Evolutionary conservation across 2,888 invertebrate species (phyloP).

Genomic region (Habroteleia sp.): DNA sequence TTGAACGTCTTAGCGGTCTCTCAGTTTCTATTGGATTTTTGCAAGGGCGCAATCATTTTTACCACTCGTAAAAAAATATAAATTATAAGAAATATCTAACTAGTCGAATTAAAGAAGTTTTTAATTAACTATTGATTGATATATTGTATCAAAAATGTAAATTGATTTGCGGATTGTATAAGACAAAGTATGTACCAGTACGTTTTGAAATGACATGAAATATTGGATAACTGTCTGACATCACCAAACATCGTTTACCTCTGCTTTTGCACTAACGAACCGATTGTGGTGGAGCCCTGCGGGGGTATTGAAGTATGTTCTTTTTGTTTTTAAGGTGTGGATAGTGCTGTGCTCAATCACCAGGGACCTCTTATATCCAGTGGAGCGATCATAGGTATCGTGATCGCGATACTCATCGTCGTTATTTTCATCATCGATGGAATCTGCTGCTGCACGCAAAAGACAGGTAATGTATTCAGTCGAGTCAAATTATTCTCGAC

Average conservation of each 20-base stretch:
- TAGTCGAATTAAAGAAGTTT: too few relatives aligned
- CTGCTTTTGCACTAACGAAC: conserved; percentile 79
- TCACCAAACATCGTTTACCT: conserved; percentile 78
- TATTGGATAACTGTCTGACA: conserved; percentile 62
- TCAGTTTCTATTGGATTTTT: too few relatives aligned
- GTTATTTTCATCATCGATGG: conserved; percentile 89
- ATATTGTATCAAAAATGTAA: too few relatives aligned
- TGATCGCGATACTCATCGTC: conserved; percentile 89
- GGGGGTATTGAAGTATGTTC: conserved; percentile 35
- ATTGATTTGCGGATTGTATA: background rate
- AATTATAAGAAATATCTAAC: too few relatives aligned
- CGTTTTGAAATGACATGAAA: conserved; percentile 65
- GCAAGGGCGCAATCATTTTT: too few relatives aligned
- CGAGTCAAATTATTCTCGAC: background rate
- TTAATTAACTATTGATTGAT: too few relatives aligned
- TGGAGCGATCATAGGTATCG: conserved; percentile 91
- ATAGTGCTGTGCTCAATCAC: conserved; percentile 76
- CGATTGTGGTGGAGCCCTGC: too few relatives aligned
- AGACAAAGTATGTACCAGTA: conserved; percentile 71
- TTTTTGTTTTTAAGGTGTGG: conserved; percentile 74
- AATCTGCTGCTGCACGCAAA: conserved; percentile 87
- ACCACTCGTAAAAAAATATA: too few relatives aligned
- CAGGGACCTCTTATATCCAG: conserved; percentile 85
- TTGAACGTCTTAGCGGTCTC: too few relatives aligned
- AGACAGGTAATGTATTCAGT: conserved; percentile 80